phyloP scores from a whole-genome alignment of 2,113 vertebrate genomes.

The Dasypus novemcinctus region DNA sequence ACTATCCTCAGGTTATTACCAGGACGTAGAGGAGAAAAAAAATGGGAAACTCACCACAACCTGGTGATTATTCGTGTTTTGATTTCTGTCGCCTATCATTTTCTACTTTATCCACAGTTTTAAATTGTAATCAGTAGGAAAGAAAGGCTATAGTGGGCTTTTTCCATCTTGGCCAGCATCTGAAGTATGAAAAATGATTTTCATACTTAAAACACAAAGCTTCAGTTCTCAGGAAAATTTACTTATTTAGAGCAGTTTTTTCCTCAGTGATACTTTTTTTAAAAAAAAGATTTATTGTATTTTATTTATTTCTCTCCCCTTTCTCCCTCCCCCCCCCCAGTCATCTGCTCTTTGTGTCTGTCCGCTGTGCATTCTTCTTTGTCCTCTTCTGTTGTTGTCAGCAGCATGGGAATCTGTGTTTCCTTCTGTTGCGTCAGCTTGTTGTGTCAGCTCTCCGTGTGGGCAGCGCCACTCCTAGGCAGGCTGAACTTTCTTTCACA shows the following conservation, averaged over 20 bases:
- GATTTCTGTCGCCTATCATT: neutral
- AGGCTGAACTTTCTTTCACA: too few species aligned
- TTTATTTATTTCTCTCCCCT: too few species aligned
- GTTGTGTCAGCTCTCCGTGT: too few species aligned
- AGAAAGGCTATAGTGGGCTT: neutral
- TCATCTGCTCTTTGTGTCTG: too few species aligned
- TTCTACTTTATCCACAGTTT: neutral
- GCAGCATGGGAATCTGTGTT: too few species aligned
- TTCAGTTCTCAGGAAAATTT: neutral
- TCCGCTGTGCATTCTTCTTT: too few species aligned
- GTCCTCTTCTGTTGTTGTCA: too few species aligned
- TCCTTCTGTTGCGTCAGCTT: too few species aligned
- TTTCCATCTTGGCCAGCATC: neutral
- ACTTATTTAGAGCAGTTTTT: neutral
- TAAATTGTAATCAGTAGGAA: neutral
- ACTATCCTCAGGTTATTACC: neutral
- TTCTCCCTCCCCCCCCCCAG: too few species aligned
- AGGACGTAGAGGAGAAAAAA: neutral
- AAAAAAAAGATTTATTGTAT: too few species aligned
- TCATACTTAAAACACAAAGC: too few species aligned
- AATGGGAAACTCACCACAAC: neutral
- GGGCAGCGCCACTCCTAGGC: too few species aligned
- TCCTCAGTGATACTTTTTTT: neutral
- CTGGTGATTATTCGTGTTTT: neutral
- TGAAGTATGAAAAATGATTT: neutral